These are phyloP conservation scores for Hydrozoanthus gracilis DNA, from an alignment of 92 coral and sea anemone species.

Conservation along the genomic window DNA sequence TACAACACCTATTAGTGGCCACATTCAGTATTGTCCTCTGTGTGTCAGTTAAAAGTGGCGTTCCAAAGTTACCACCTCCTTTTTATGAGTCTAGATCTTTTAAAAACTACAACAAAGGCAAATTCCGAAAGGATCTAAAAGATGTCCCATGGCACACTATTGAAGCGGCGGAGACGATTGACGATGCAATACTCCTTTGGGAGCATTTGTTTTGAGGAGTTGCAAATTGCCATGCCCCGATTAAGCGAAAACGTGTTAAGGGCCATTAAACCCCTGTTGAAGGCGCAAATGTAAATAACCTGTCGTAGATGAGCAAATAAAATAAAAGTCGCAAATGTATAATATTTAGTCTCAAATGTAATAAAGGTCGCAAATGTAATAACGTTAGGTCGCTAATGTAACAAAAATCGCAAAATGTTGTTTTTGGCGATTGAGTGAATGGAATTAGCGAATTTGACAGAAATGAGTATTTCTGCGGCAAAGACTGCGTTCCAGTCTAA, in stretches of 20 bases:
- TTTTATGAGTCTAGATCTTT: neutral
- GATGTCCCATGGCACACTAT: conserved; percentile 14
- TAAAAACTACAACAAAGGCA: neutral
- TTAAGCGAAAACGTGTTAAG: conserved; percentile 29
- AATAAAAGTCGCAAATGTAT: no score
- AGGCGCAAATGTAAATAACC: no score
- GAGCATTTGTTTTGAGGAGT: neutral
- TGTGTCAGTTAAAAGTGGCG: conserved; percentile 33
- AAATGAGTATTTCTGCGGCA: no score
- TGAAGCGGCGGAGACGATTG: neutral
- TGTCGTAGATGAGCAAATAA: no score
- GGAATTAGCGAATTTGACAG: no score
- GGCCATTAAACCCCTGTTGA: conserved; percentile 35
- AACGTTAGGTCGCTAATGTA: no score
- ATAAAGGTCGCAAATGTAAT: no score
- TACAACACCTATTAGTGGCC: conserved; percentile 29
- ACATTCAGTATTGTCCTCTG: conserved; percentile 34
- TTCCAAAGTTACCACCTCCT: conserved; percentile 22
- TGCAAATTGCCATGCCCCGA: conserved; percentile 43
- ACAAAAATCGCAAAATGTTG: no score
- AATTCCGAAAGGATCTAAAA: conserved; percentile 1
- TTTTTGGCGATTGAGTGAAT: no score
- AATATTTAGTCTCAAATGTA: no score
- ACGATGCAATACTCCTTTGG: conserved; percentile 18
- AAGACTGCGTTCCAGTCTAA: no score